phyloP scores from a whole-genome alignment of 2,888 invertebrate genomes.

The Stenotaenia linearis region DNA sequence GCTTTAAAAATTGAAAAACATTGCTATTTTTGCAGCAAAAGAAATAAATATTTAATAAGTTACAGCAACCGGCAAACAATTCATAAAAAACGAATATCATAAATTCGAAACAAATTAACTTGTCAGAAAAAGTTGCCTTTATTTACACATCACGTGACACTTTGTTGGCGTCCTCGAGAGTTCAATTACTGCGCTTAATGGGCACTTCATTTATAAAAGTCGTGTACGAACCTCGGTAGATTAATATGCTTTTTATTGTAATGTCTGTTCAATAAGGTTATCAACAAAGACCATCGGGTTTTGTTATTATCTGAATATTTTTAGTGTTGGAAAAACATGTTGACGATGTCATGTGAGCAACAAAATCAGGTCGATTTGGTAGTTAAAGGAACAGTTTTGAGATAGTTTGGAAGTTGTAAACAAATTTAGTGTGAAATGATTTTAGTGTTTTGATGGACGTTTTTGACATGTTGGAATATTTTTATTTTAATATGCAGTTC shows the following conservation, averaged over 20 bases:
- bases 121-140: background rate
- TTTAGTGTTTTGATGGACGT: no score
- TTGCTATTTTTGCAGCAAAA: no score
- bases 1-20: background rate
- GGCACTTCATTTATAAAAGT: background rate
- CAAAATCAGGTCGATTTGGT: no score
- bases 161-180: background rate
- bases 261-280: background rate
- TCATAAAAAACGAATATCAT: background rate
- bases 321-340: no score
- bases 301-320: no score
- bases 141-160: background rate
- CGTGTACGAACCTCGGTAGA: background rate
- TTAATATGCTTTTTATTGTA: background rate
- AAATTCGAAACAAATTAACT: background rate
- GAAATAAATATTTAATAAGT: no score
- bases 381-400: no score
- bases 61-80: background rate
- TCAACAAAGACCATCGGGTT: background rate
- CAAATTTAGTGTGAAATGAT: no score
- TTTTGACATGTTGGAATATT: no score
- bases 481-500: no score
- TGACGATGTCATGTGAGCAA: no score
- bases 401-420: no score
- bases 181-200: background rate